phyloP scores from a whole-genome alignment of 1,140 invertebrate genomes.

The Drosophila nebulosa region DNA sequence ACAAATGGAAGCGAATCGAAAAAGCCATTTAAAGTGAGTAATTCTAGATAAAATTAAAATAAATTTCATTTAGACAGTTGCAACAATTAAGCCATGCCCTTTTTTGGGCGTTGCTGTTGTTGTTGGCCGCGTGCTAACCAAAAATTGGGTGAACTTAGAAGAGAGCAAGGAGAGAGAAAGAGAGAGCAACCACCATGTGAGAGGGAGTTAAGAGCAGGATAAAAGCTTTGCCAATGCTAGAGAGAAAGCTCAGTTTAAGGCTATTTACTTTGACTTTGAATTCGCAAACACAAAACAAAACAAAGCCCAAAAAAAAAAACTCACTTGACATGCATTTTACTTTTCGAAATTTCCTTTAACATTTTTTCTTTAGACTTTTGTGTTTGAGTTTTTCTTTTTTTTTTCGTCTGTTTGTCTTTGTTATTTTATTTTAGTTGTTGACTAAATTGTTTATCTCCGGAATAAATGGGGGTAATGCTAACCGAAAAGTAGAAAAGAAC shows the following conservation, averaged over 20 bases:
- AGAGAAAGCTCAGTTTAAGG: constrained; percentile 32
- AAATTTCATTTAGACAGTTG: not conserved
- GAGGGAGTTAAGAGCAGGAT: not conserved
- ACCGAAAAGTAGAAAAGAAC: constrained; percentile 25
- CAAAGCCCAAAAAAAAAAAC: not conserved
- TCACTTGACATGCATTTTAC: constrained; percentile 1
- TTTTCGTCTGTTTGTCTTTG: constrained; percentile 59
- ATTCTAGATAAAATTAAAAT: not conserved
- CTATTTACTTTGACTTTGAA: constrained; percentile 11
- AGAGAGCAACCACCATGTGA: not conserved
- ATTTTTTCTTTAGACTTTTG: constrained; percentile 11
- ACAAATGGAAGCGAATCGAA: constrained; percentile 49
- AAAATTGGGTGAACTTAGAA: constrained; percentile 48
- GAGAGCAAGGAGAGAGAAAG: not conserved
- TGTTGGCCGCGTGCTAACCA: constrained; percentile 43
- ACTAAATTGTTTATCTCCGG: constrained; percentile 68
- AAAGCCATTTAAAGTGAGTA: constrained; percentile 72
- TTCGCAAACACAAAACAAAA: constrained; percentile 21
- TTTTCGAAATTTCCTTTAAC: not conserved
- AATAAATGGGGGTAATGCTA: constrained; percentile 43
- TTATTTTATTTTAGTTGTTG: constrained; percentile 53
- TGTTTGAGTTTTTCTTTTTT: constrained; percentile 29
- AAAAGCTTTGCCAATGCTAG: constrained; percentile 16
- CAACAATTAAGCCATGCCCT: constrained; percentile 50
- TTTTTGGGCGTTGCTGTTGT: constrained; percentile 62